Base-by-base conservation (phyloP, 53 echinoderm and acorn worm genomes). In the Arbacia lixula region DNA sequence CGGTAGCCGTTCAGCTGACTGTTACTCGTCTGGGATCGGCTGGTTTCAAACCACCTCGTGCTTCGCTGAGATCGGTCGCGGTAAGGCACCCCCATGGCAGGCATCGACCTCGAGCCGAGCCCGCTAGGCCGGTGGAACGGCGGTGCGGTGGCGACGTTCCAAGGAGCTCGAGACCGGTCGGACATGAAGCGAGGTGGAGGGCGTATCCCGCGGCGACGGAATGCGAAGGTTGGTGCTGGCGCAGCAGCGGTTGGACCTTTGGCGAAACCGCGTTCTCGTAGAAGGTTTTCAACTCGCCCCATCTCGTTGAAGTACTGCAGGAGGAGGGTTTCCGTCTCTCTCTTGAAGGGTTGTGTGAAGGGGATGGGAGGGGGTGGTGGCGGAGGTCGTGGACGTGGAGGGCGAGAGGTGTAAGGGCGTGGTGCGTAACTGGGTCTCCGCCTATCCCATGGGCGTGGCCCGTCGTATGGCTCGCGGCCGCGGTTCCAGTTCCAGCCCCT, bases 201-300 rank as follows among this genome's bases (percentile, higher is more conserved):
- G n/a, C n/a, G n/a, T n/a, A n/a, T n/a, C 26, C 64, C 64, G 19
- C 30, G 64, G 9, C 29, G 8, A n/a, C n/a, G n/a, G n/a, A n/a
- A n/a, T 27, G 43, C 29, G 50, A 30, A 43, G 16, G 43, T 30
- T 1, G 17, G 22, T 31, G 33, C 39, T 0, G 79, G 79, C 22
- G 38, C 37, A 2, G 12, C 61, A 60, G 79, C 79, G 1, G 79
- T 61, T 24, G 79, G 79, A 38, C 79, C 79, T 61, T 79, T 79
- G 5, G 79, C 79, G 41, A 79, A 79, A 9, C 79, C 79, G 40
- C 79, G 79, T 19, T 79, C 79, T 35, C 79, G 60, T 6, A 79
- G 79, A n/a, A 79, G 79, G 30, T 79, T 46, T 41, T 79, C 79
- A 4, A 79, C 79, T 12, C 79, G 61, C 2, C 79, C 61, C 79